Evolutionary conservation across 35 echinoderm and acorn worm genomes (phyloP), one percentile per base, ranked within the genome.

Genomic region (Chiridota heheva): DNA sequence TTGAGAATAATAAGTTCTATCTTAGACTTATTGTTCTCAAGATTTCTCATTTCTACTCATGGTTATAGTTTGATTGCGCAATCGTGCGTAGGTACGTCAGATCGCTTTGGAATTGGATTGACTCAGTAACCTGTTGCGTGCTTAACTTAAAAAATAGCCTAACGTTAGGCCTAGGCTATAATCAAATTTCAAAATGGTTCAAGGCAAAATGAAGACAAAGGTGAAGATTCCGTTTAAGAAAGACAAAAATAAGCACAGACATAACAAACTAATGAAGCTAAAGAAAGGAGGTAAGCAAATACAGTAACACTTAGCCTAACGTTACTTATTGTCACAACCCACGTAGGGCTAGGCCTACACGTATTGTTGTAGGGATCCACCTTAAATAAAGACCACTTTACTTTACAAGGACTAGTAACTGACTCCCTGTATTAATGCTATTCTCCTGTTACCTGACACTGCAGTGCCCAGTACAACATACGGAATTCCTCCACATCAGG

Each of bases 181-280:
- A 38, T 73, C 30, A 41, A 27, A 24, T 27, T 7, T 47, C 38
- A 72, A 12, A 5, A 73, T 70, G 47, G 67, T 77, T 13, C 86
- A 88, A 44, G 77, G 77, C 28, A 88, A 88, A 77, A 7, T 88
- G 33, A 88, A 81, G 44, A 88, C 77, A 34, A 88, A 81, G 53
- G 64, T 64, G 1, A 67, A 80, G 29, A 65, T 88, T 25, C 86
- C 86, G 48, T 49, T 49, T 20, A 79, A 40, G 24, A 51, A 18
- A 38, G 37, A 40, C 20, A 30, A 40, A 36, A 79, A 79, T 60
- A 79, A 79, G 42, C 75, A 79, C 20, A 79, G 36, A 61, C 36
- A 58, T 61, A 36, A 36, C 0, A 49, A 79, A 40, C 75, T 60
- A 39, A 79, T 60, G 40, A 79, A 79, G 13, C 34, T 42, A 5